Evolutionary conservation across 2,888 invertebrate genomes (phyloP), one percentile per base, ranked within the genome.

Genomic region (Lasioglossum oenotherae): DNA sequence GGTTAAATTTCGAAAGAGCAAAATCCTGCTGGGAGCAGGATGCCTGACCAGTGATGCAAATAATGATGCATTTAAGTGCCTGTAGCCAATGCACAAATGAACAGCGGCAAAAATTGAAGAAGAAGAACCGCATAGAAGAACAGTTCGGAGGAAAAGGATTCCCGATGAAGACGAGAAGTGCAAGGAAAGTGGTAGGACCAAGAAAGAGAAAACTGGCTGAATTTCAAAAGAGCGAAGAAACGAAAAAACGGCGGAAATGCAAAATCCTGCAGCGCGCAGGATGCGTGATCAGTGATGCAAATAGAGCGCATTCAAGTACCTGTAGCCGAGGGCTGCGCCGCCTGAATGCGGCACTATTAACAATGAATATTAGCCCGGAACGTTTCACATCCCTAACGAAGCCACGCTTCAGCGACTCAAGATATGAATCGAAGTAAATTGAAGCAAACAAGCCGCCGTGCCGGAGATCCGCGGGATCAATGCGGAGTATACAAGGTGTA

Each of bases 391-490:
- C 57, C n/a, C 60, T 53, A 38, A 31, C 53, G 44, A 57, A 53
- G 38, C 69, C 38, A 69, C 69, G 35, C 69, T 69, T 69, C 49
- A n/a, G 31, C 27, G 49, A 31, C 19, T n/a, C 49, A 4, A 78
- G 67, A 53, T 49, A 16, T 19, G 78, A 57, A 72, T 73, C 10
- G 41, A 19, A 72, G 35, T 12, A 38, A 78, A 78, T 44, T 38
- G 71, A 69, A 23, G 10, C 76, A 74, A 53, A 74, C 31, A 53
- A 19, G 35, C 57, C 38, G 49, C 41, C 57, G 67, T 71, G 71
- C 71, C 35, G 6, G 73, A 53, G 53, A 53, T 53, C 53, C 53
- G 10, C 53, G 53, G 69, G 78, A 86, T 86, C 82, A 79, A 86
- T 85, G 78, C 27, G 27, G 46, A 12, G n/a, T 69, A 12, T 41